These are phyloP conservation scores for Plotosus lineatus DNA, from an alignment of 2,113 vertebrate species.

Conservation along the genomic window DNA sequence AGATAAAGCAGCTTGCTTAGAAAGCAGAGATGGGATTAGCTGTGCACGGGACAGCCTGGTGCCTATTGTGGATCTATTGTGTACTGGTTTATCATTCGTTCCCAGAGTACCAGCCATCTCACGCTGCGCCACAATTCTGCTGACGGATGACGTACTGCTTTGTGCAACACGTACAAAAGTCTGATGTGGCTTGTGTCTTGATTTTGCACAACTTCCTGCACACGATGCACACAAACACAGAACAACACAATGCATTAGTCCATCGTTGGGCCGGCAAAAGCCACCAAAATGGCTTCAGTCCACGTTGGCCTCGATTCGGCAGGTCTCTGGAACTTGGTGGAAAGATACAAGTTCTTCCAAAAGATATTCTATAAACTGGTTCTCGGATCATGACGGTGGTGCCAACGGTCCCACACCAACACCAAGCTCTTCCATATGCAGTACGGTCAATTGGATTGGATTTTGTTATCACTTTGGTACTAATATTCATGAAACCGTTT, in stretches of 20 bases:
- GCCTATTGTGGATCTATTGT: slow-evolving; percentile 48
- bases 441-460: neutral
- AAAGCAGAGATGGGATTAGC: slow-evolving; percentile 54
- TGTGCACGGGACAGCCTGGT: slow-evolving; percentile 41
- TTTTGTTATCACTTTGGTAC: neutral
- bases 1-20: slow-evolving; percentile 45
- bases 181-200: neutral
- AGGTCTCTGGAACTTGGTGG: neutral
- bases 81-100: slow-evolving; percentile 24
- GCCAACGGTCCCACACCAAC: neutral
- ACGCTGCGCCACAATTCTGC: slow-evolving; percentile 27
- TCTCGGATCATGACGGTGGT: neutral
- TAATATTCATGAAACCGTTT: neutral
- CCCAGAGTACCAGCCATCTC: slow-evolving; percentile 29
- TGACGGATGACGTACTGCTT: slow-evolving; percentile 35
- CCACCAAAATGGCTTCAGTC: neutral
- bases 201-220: neutral
- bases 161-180: slow-evolving; percentile 31
- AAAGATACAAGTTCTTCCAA: neutral
- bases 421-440: neutral
- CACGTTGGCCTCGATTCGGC: neutral
- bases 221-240: neutral
- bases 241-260: neutral
- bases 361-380: neutral
- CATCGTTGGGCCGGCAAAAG: neutral